Conservation (phyloP, 2,113 vertebrate genomes). For the Tympanuchus pallidicinctus region DNA sequence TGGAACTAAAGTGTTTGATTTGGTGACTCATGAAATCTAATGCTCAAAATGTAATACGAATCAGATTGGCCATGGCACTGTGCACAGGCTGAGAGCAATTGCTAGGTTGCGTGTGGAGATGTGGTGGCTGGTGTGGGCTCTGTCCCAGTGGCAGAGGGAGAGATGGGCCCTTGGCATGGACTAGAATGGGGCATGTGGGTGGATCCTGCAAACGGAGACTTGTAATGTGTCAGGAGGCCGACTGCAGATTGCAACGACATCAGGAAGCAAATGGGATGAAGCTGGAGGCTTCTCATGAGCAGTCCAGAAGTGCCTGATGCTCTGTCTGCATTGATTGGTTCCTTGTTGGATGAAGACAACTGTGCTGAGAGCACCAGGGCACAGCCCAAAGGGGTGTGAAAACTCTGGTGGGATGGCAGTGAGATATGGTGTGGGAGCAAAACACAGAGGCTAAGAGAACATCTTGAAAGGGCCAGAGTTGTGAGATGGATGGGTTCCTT, state of each 20-base stretch:
- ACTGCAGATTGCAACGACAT: not conserved
- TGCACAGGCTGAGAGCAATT: not conserved
- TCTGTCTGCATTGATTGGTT: not conserved
- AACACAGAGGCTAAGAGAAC: not conserved
- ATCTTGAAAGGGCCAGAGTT: not conserved
- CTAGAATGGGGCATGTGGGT: not conserved
- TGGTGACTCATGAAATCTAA: constrained; percentile 27
- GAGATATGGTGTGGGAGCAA: accelerated
- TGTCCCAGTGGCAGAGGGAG: not conserved
- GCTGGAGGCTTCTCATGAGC: not conserved
- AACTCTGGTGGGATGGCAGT: not conserved
- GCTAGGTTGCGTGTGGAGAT: not conserved
- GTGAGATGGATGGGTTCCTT: not conserved
- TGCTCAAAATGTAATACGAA: not conserved
- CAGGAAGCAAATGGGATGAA: not conserved
- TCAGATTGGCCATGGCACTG: not conserved
- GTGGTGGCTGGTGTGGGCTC: not conserved
- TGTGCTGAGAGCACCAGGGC: accelerated
- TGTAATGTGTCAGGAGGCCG: not conserved
- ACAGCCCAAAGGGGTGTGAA: not conserved
- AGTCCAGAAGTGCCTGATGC: not conserved
- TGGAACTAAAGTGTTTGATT: constrained; percentile 49
- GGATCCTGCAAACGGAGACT: no score
- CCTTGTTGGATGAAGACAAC: not conserved
- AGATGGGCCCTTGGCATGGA: not conserved